These are phyloP conservation scores for Lepus europaeus DNA, from an alignment of 2,113 vertebrate genomes.

Conservation along the genomic window DNA sequence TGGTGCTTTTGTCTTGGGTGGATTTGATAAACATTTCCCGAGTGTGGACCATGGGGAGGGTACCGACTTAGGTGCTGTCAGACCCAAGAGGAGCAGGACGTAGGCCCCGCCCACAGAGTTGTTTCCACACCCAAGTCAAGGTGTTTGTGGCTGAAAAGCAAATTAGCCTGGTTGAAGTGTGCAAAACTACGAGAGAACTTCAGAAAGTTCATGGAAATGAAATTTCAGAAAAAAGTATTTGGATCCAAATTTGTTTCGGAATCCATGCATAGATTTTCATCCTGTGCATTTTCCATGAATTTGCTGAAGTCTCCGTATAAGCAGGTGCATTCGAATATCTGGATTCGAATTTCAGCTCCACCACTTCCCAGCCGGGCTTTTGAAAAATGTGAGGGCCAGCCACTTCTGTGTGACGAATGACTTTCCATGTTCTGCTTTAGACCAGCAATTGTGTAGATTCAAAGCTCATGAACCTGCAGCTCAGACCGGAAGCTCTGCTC, in stretches of 20 bases:
- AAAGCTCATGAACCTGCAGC: not conserved
- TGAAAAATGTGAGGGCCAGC: not conserved
- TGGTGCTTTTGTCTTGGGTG: not conserved
- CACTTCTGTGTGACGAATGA: constrained; percentile 41
- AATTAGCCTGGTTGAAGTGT: not conserved
- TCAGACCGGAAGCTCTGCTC: not conserved
- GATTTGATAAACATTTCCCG: constrained; percentile 20
- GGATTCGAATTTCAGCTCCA: not conserved
- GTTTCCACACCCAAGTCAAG: constrained; percentile 10
- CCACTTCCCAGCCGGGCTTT: not conserved
- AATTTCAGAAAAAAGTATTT: no score
- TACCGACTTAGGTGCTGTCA: not conserved
- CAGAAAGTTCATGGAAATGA: no score
- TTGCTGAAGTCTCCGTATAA: no score
- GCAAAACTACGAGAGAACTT: not conserved
- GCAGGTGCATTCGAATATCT: not conserved
- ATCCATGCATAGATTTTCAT: no score
- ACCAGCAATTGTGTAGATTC: not conserved
- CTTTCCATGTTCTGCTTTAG: not conserved
- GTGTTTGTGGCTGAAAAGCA: not conserved
- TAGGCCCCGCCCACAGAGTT: not conserved
- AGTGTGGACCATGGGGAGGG: not conserved
- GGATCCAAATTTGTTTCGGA: no score
- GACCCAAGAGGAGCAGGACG: not conserved
- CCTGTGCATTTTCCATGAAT: no score